Conservation (phyloP, 2,888 invertebrate genomes). For the Phengaris arion region DNA sequence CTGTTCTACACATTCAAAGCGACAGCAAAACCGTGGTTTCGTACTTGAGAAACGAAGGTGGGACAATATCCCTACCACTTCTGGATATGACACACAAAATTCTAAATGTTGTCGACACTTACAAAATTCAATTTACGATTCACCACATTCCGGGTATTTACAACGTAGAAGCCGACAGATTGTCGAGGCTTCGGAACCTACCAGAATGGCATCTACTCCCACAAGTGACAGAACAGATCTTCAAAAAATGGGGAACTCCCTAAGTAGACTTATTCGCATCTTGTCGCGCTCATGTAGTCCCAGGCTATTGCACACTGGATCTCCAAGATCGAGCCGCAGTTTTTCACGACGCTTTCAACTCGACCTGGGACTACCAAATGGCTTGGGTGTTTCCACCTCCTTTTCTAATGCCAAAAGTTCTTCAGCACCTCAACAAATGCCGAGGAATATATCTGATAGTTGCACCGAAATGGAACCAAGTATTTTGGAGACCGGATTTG, state of each 20-base stretch:
- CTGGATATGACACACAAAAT: background rate
- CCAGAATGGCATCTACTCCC: too few relatives aligned
- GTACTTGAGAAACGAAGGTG: conserved; percentile 36
- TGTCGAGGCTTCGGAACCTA: too few relatives aligned
- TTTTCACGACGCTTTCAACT: conserved; percentile 41
- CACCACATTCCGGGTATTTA: too few relatives aligned
- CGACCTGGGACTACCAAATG: too few relatives aligned
- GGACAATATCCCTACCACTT: background rate
- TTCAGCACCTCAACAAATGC: conserved; percentile 36
- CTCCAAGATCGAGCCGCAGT: conserved; percentile 35
- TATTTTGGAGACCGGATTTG: background rate
- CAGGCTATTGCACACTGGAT: conserved; percentile 19
- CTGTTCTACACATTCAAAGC: conserved; percentile 34
- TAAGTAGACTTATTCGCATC: conserved; percentile 44
- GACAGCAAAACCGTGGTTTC: conserved; percentile 37
- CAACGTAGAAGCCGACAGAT: too few relatives aligned
- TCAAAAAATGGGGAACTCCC: conserved; percentile 40
- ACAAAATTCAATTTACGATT: conserved; percentile 7
- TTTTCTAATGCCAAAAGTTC: conserved; percentile 37
- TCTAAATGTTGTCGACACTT: conserved; percentile 18
- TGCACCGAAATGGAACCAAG: conserved; percentile 35
- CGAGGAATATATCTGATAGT: conserved; percentile 28
- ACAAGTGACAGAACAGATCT: conserved; percentile 28
- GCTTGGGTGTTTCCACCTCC: conserved; percentile 43
- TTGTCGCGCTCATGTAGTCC: conserved; percentile 38